Evolutionary conservation across 2,888 invertebrate species (phyloP).

Genomic region (Sphecodes monilicornis): DNA sequence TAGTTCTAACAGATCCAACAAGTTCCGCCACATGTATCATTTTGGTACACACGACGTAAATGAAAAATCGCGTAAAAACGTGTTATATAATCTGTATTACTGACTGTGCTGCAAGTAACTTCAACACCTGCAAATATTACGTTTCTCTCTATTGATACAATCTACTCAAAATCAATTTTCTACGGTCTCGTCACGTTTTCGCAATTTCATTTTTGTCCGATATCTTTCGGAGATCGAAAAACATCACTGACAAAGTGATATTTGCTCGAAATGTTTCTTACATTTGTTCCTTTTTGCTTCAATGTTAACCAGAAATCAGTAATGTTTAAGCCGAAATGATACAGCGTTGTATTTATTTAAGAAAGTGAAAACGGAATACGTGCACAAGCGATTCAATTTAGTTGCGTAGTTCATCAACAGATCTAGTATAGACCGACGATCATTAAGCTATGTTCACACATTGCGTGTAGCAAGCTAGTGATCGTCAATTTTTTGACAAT

Average conservation of each 20-base stretch:
- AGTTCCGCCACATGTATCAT: not conserved
- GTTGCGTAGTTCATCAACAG: conserved; percentile 10
- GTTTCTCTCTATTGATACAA: not conserved
- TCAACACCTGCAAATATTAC: not conserved
- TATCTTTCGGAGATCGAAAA: not conserved
- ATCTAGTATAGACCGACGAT: conserved; percentile 21
- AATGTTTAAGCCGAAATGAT: not conserved
- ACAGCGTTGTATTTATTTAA: not conserved
- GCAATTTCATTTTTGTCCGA: not conserved
- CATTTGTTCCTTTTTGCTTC: too few relatives aligned
- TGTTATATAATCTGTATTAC: not conserved
- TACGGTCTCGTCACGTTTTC: not conserved
- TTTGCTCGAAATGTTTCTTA: too few relatives aligned
- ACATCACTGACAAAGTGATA: too few relatives aligned
- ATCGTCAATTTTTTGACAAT: not conserved
- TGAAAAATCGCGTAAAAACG: not conserved
- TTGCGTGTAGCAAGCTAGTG: not conserved
- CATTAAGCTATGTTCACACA: not conserved
- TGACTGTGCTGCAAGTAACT: not conserved
- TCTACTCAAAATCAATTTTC: not conserved
- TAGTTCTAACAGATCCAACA: not conserved
- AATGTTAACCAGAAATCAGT: not conserved
- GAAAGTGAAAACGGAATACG: not conserved
- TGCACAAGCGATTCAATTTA: conserved; percentile 12
- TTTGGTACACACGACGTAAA: not conserved